phyloP scores from a whole-genome alignment of 2,888 invertebrate species.

The Coleophora deauratella region DNA sequence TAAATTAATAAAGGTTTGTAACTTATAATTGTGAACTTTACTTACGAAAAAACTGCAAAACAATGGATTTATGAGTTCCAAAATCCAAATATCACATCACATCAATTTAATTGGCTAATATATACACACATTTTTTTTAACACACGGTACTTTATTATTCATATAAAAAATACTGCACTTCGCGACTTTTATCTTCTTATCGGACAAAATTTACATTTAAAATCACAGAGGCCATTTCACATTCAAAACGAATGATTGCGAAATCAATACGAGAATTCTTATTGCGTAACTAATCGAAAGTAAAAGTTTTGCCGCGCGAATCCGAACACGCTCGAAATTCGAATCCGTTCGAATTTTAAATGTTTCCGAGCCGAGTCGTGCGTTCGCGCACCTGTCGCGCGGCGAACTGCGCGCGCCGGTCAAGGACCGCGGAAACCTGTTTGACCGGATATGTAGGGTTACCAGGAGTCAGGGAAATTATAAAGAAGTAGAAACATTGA shows the following conservation, averaged over 20 bases:
- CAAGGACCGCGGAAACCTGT: constrained; percentile 54
- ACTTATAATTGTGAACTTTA: too few relatives aligned
- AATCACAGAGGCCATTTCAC: not conserved
- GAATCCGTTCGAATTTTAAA: constrained; percentile 21
- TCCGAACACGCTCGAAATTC: not conserved
- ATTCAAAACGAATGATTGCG: constrained; percentile 2
- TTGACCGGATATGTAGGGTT: constrained; percentile 56
- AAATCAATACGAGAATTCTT: constrained; percentile 1
- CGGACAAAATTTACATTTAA: not conserved
- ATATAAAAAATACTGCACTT: too few relatives aligned
- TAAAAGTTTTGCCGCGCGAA: constrained; percentile 25
- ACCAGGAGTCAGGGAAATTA: constrained; percentile 33
- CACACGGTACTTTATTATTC: too few relatives aligned
- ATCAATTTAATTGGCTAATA: too few relatives aligned
- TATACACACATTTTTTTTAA: too few relatives aligned
- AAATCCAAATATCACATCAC: too few relatives aligned
- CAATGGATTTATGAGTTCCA: too few relatives aligned
- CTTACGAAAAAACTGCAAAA: too few relatives aligned
- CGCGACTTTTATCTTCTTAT: too few relatives aligned
- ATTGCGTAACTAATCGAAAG: constrained; percentile 18
- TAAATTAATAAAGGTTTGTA: too few relatives aligned
- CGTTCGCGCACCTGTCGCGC: constrained; percentile 47
- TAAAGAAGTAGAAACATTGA: constrained; percentile 19
- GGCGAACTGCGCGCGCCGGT: constrained; percentile 48
- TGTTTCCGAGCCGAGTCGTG: constrained; percentile 27